These are phyloP conservation scores for Empidonax traillii DNA, from an alignment of 2,113 vertebrate species.

Conservation along the genomic window DNA sequence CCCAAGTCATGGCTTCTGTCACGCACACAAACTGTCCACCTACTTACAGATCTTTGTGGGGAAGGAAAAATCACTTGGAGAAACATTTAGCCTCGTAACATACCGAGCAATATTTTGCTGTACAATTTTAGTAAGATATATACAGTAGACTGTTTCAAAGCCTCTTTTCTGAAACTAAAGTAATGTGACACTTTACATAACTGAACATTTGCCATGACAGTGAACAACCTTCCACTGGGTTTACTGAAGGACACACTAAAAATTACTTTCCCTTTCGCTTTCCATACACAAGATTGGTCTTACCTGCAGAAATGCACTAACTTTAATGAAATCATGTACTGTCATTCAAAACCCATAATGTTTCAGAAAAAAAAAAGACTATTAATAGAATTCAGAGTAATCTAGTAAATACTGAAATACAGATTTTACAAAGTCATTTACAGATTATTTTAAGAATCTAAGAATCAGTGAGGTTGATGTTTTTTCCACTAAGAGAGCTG, in stretches of 20 bases:
- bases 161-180: constrained; percentile 49
- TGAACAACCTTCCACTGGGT: constrained; percentile 42
- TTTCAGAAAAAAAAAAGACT: background rate
- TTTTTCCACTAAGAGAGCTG: background rate
- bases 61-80: background rate
- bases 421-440: background rate
- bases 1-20: background rate
- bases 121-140: constrained; percentile 26
- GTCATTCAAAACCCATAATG: background rate
- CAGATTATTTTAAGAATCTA: background rate
- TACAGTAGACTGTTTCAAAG: constrained; percentile 13
- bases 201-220: constrained; percentile 49
- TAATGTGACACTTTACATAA: constrained; percentile 66
- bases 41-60: background rate
- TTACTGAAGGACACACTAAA: constrained; percentile 35
- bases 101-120: background rate
- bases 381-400: background rate
- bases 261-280: background rate
- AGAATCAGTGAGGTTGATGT: background rate
- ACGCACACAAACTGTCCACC: background rate
- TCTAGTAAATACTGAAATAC: background rate
- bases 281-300: background rate
- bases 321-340: background rate
- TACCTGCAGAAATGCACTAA: background rate
- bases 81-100: background rate